Conservation (phyloP, 2,113 vertebrate genomes). For the Pogonocichla stellata region DNA sequence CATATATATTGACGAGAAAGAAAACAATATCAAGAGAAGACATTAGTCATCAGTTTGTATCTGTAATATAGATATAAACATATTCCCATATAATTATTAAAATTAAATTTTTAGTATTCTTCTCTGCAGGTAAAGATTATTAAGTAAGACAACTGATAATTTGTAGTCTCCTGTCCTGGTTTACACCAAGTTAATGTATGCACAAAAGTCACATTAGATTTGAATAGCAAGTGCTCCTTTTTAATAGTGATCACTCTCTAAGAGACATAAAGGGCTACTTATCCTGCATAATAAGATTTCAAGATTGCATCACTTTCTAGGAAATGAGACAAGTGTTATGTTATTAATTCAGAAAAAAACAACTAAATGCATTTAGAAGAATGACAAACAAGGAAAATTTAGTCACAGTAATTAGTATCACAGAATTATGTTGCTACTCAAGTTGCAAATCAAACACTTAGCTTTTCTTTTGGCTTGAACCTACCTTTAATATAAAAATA, state of each 20-base stretch:
- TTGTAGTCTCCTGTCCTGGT: background rate
- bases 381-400: background rate
- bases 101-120: background rate
- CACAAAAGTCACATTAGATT: background rate
- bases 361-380: background rate
- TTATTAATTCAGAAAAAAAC: background rate
- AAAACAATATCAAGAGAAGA: background rate
- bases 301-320: background rate
- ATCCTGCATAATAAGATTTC: background rate
- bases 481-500: background rate
- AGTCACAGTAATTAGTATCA: background rate
- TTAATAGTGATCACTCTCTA: background rate
- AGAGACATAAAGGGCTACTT: background rate
- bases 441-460: background rate
- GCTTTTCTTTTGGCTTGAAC: background rate
- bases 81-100: background rate
- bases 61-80: background rate
- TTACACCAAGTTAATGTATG: background rate
- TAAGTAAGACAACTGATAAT: background rate
- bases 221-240: background rate
- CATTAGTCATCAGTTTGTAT: background rate
- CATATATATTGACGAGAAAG: background rate
- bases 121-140: background rate
- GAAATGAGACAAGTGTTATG: background rate
- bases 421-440: background rate